Evolutionary conservation across 2,113 vertebrate species (phyloP).

Genomic region (Callopanchax toddi): DNA sequence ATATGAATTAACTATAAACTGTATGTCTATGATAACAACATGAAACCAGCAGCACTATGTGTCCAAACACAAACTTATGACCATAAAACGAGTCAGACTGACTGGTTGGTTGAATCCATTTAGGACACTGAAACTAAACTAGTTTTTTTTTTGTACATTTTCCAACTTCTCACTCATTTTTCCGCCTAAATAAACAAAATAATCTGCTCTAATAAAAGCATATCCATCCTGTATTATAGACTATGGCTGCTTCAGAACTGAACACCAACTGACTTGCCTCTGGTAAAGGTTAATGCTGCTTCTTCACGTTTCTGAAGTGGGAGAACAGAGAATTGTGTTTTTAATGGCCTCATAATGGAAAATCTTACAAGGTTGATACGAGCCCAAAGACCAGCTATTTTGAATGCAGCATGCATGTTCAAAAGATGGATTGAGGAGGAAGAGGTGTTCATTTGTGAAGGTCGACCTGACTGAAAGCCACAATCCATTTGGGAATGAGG

Average conservation of each 20-base stretch:
- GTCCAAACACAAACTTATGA: no score
- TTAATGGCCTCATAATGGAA: constrained; percentile 48
- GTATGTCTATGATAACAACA: neutral
- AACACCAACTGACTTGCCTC: constrained; percentile 14
- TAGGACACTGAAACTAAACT: no score
- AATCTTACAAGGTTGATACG: constrained; percentile 24
- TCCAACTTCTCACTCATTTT: no score
- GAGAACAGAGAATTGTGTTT: constrained; percentile 39
- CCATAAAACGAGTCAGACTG: no score
- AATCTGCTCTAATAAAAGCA: neutral
- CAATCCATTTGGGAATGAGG: constrained; percentile 53
- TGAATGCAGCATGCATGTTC: constrained; percentile 41
- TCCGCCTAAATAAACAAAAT: constrained; percentile 2
- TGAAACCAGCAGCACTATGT: neutral
- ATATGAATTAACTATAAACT: constrained; percentile 4
- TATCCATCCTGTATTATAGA: constrained; percentile 1
- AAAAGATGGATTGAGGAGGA: constrained; percentile 52
- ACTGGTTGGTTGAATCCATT: no score
- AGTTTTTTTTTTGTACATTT: no score
- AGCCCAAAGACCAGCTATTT: constrained; percentile 11
- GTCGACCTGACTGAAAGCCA: constrained; percentile 49
- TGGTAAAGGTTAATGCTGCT: constrained; percentile 47
- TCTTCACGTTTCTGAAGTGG: constrained; percentile 37
- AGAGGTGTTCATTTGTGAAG: constrained; percentile 69
- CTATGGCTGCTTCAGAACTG: constrained; percentile 5